phyloP scores from a whole-genome alignment of 1,140 invertebrate genomes.

The Bombus balteatus region DNA sequence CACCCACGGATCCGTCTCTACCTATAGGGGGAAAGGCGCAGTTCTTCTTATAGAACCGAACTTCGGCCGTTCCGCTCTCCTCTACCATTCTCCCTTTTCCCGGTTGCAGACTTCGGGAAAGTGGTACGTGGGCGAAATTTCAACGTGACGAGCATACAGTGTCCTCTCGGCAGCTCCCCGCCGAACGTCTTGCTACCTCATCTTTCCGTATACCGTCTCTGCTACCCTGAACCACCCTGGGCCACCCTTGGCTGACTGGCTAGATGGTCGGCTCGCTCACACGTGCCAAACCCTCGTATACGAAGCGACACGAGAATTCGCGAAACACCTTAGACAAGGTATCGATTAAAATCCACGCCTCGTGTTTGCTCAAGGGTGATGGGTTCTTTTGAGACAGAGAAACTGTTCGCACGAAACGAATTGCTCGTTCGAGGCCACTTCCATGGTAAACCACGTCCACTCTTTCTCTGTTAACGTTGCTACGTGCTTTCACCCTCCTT shows the following conservation, averaged over 20 bases:
- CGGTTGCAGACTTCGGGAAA: slow-evolving; percentile 67
- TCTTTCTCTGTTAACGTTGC: background rate
- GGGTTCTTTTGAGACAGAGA: background rate
- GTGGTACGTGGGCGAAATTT: slow-evolving; percentile 73
- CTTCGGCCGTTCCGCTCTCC: slow-evolving; percentile 67
- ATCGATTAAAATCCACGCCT: slow-evolving; percentile 8
- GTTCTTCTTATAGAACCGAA: slow-evolving; percentile 70
- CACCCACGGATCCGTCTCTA: too few relatives aligned
- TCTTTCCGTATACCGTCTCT: slow-evolving; percentile 2
- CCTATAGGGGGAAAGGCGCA: slow-evolving; percentile 9
- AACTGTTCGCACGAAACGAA: background rate
- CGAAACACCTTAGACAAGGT: background rate
- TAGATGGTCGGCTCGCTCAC: background rate
- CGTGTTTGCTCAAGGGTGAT: background rate
- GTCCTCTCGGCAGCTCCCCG: slow-evolving; percentile 29
- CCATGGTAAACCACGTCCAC: background rate
- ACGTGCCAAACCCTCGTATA: too few relatives aligned
- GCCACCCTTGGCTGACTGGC: background rate
- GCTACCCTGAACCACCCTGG: background rate
- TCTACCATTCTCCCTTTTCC: slow-evolving; percentile 64
- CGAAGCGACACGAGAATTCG: slow-evolving; percentile 1
- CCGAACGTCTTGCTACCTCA: slow-evolving; percentile 39
- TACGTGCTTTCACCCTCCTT: background rate
- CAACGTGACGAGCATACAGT: slow-evolving; percentile 69
- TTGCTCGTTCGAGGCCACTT: background rate